Conservation (phyloP, 2,113 vertebrate genomes). For the Onychorhynchus coronatus region DNA sequence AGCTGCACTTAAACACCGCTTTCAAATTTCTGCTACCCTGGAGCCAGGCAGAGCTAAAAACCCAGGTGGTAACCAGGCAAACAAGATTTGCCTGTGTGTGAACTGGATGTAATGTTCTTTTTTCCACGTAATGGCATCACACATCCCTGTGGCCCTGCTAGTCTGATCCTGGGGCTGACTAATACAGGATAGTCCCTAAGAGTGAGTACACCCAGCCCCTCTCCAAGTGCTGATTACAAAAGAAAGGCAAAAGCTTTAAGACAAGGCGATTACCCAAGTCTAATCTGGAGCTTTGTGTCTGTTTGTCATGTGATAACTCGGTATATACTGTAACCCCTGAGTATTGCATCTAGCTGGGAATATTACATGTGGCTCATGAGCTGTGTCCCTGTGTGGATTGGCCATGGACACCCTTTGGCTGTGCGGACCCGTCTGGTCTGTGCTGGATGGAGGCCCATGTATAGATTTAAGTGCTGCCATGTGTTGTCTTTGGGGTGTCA, state of each 20-base stretch:
- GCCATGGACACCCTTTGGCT: background rate
- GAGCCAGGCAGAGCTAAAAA: background rate
- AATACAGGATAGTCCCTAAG: constrained; percentile 49
- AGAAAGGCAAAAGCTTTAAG: constrained; percentile 26
- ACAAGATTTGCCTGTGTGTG: background rate
- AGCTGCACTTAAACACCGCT: background rate
- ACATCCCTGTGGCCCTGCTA: background rate
- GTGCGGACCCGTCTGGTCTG: rapidly evolving
- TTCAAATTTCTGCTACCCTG: background rate
- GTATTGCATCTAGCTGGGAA: background rate
- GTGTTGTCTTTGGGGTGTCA: background rate
- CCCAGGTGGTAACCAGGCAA: background rate
- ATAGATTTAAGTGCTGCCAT: background rate
- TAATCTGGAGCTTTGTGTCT: constrained; percentile 14
- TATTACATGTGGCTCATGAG: rapidly evolving
- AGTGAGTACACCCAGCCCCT: background rate
- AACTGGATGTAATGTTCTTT: constrained; percentile 18
- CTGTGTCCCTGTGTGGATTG: rapidly evolving
- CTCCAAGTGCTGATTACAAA: background rate
- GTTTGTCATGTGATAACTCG: background rate
- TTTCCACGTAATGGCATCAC: background rate
- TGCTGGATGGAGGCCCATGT: background rate
- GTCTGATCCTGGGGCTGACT: background rate
- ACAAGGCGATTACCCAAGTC: constrained; percentile 14
- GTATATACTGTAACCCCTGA: background rate